Percentiles rank a stretch among this genome's conserved stretches.
Evolutionary conservation across 2,113 vertebrate genomes (phyloP).

Genomic region (Meriones unguiculatus): DNA sequence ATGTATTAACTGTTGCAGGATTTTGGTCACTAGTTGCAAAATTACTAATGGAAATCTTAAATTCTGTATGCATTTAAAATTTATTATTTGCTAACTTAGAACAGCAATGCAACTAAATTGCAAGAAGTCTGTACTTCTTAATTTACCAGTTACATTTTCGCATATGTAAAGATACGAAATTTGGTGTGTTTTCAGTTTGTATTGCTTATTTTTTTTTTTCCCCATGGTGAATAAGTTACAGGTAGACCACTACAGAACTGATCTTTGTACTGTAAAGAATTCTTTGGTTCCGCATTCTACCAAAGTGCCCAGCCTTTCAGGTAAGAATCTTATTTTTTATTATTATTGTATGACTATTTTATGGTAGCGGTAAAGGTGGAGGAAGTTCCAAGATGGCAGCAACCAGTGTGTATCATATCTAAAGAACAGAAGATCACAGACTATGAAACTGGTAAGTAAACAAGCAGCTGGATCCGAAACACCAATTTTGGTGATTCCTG

Average conservation of each 20-base stretch:
- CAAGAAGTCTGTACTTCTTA: background rate
- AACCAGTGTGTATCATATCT: no score
- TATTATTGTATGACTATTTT: background rate
- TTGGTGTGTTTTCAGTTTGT: background rate
- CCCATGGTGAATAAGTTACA: conserved; percentile 58
- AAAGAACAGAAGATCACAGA: no score
- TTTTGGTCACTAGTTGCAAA: background rate
- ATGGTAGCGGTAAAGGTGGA: background rate
- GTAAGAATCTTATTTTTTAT: conserved; percentile 76
- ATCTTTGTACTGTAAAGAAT: background rate
- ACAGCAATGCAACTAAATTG: background rate
- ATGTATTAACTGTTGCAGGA: background rate
- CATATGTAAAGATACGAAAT: background rate
- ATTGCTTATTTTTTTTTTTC: background rate
- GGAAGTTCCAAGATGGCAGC: no score
- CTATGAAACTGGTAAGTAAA: no score
- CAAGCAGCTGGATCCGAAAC: no score
- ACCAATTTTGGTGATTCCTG: no score
- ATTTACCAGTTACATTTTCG: background rate
- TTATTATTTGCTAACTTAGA: background rate
- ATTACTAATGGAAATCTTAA: background rate
- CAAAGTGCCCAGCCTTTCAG: conserved; percentile 48
- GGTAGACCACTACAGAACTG: background rate
- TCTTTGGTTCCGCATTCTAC: conserved; percentile 30
- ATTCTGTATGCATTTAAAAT: background rate